Conservation (phyloP, 2,888 invertebrate species). For the Cacoxenus indagator region DNA sequence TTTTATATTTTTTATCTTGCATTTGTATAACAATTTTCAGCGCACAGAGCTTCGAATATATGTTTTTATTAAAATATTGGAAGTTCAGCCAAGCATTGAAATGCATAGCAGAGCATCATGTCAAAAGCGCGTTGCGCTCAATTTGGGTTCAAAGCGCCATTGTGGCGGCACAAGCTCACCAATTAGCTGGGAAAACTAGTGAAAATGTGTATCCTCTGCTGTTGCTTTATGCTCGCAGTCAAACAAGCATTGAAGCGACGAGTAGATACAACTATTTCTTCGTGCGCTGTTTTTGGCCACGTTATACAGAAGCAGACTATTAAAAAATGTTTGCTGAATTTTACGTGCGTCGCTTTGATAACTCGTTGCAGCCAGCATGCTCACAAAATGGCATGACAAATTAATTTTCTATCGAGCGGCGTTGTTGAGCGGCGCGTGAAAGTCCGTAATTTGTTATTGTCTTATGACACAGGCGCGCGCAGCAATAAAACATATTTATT, state of each 20-base stretch:
- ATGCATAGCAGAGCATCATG: constrained; percentile 33
- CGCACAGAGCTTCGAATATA: not conserved
- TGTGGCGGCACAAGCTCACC: not conserved
- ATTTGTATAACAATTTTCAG: not conserved
- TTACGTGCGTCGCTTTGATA: constrained; percentile 43
- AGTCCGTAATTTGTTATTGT: constrained; percentile 14
- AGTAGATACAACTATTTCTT: not conserved
- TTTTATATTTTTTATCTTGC: not conserved
- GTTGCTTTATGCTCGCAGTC: not conserved
- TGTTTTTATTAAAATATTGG: no score
- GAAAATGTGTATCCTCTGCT: not conserved
- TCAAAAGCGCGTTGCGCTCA: constrained; percentile 20
- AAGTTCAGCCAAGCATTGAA: no score
- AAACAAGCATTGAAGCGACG: not conserved
- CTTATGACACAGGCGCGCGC: not conserved
- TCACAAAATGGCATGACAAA: constrained; percentile 25
- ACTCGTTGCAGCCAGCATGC: constrained; percentile 27
- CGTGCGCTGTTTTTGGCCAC: not conserved
- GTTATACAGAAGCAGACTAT: not conserved
- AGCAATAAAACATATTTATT: constrained; percentile 2
- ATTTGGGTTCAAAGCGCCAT: not conserved
- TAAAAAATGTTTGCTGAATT: constrained; percentile 38
- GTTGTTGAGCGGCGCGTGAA: constrained; percentile 8
- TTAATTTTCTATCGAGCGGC: no score
- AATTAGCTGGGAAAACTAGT: not conserved